These are phyloP conservation scores for Apostichopus parvimensis DNA, from an alignment of 35 echinoderm and acorn worm species.

Conservation along the genomic window DNA sequence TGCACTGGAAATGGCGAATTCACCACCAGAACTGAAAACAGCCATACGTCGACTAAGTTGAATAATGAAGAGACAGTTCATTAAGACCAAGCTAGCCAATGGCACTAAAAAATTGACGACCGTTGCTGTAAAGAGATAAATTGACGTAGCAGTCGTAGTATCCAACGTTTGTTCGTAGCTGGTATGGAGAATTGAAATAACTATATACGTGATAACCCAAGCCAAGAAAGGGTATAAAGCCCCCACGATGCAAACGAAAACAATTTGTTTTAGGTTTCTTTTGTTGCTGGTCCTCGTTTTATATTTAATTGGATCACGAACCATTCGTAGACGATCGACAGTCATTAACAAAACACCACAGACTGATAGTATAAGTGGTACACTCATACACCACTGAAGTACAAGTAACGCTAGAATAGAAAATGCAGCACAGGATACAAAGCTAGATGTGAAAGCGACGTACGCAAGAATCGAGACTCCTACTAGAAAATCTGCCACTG, in stretches of 20 bases:
- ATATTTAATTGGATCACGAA: neutral
- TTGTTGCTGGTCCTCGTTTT: neutral
- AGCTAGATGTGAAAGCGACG: neutral
- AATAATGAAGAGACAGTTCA: neutral
- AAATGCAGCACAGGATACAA: neutral
- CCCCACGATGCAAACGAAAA: neutral
- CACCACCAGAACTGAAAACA: too few relatives aligned
- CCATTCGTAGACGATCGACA: neutral
- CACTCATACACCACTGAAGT: neutral
- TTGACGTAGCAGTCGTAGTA: neutral
- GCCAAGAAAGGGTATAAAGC: neutral
- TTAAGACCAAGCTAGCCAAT: neutral
- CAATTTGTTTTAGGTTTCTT: neutral
- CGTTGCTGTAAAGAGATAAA: neutral
- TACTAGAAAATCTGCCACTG: neutral
- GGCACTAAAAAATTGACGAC: neutral
- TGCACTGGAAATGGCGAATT: too few relatives aligned
- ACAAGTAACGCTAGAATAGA: neutral
- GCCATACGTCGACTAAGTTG: neutral
- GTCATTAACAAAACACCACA: neutral
- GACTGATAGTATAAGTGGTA: neutral
- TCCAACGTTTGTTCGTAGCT: neutral
- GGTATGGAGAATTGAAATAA: neutral
- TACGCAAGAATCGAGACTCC: neutral
- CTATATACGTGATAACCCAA: neutral